phyloP scores from a whole-genome alignment of 2,888 invertebrate species.

The Eulithis testata region DNA sequence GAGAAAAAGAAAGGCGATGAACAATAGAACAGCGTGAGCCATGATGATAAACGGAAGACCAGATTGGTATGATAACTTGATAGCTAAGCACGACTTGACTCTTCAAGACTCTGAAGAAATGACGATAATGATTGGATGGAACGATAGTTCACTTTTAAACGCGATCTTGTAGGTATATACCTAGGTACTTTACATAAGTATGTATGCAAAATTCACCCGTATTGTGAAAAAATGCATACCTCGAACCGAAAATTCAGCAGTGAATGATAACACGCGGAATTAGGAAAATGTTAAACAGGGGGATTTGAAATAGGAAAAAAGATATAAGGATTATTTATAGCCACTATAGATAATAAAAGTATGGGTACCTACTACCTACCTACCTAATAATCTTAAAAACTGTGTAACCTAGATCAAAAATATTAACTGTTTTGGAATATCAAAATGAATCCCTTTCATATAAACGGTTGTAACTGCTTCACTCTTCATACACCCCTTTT shows the following conservation, averaged over 20 bases:
- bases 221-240: conserved; percentile 4
- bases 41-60: conserved; percentile 1
- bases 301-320: conserved; percentile 7
- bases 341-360: too few relatives aligned
- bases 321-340: too few relatives aligned
- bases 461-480: too few relatives aligned
- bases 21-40: conserved; percentile 14
- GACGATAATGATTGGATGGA: conserved; percentile 15
- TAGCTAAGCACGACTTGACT: conserved; percentile 7
- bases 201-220: conserved; percentile 20
- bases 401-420: too few relatives aligned
- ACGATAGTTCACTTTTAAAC: conserved; percentile 22
- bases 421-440: too few relatives aligned
- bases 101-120: conserved; percentile 9
- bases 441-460: too few relatives aligned
- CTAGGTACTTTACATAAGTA: background rate
- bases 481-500: too few relatives aligned
- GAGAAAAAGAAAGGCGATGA: conserved; percentile 20
- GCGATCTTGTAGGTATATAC: background rate
- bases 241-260: conserved; percentile 7
- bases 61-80: background rate
- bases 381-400: too few relatives aligned
- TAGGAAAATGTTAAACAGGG: conserved; percentile 9
- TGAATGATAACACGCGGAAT: conserved; percentile 11
- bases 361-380: too few relatives aligned